Conservation (phyloP, 2,888 invertebrate species). For the Psylliodes chrysocephalus region DNA sequence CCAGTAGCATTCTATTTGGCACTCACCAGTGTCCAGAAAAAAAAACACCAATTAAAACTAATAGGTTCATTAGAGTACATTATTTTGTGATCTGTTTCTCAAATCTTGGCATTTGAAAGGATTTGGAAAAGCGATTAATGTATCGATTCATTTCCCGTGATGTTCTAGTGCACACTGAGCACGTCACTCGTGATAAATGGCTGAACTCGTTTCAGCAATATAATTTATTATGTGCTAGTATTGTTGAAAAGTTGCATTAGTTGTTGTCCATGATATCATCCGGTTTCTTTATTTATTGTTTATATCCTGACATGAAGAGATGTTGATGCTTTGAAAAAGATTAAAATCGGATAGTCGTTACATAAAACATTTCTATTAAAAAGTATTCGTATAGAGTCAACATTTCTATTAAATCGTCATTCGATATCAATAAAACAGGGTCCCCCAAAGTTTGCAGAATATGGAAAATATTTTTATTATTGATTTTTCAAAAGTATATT, state of each 20-base stretch:
- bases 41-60: no score
- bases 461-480: no score
- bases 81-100: slow-evolving; percentile 4
- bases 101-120: slow-evolving; percentile 1
- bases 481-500: no score
- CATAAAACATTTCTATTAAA: no score
- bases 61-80: not conserved
- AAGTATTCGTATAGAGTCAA: no score
- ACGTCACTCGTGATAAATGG: slow-evolving; percentile 43
- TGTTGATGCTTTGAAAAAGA: no score
- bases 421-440: no score
- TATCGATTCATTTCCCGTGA: slow-evolving; percentile 16
- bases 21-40: no score
- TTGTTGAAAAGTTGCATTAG: slow-evolving; percentile 28
- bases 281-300: slow-evolving; percentile 7
- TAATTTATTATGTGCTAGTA: slow-evolving; percentile 33
- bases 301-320: not conserved
- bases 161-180: slow-evolving; percentile 34
- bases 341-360: no score
- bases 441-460: no score
- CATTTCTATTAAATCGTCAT: no score
- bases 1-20: no score
- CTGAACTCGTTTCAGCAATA: slow-evolving; percentile 40
- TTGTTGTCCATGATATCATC: slow-evolving; percentile 1
- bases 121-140: slow-evolving; percentile 20